A percentile compares a stretch with the other conserved stretches of the same genome.
These are phyloP conservation scores for Bombus difficillimus DNA, from an alignment of 1,140 invertebrate genomes.

Conservation along the genomic window DNA sequence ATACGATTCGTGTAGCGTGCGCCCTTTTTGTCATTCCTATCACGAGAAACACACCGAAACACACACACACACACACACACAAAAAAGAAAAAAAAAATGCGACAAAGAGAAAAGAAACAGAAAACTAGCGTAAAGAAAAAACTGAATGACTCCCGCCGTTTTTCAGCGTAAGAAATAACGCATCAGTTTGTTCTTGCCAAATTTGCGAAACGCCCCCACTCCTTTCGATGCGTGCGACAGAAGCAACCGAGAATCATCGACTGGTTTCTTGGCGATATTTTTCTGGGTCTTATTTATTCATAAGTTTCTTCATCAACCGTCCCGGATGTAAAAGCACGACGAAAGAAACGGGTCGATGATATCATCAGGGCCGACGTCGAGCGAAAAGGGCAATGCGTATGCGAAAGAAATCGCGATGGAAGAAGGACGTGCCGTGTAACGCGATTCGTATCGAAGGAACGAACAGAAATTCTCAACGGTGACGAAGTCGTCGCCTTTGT, in stretches of 20 bases:
- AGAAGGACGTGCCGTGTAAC: neutral
- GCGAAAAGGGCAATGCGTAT: neutral
- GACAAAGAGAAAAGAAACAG: neutral
- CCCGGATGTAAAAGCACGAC: constrained; percentile 28
- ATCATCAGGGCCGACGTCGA: neutral
- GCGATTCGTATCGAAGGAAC: neutral
- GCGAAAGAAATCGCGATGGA: constrained; percentile 1
- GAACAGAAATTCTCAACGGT: neutral
- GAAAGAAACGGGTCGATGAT: constrained; percentile 16
- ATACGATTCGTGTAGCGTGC: constrained; percentile 44
- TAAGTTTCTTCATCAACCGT: constrained; percentile 34
- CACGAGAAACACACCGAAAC: constrained; percentile 26
- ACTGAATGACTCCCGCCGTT: constrained; percentile 14
- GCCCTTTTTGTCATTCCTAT: constrained; percentile 51
- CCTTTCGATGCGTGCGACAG: neutral
- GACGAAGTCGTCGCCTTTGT: neutral
- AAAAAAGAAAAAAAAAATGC: neutral
- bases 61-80: neutral
- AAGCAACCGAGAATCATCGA: constrained; percentile 1
- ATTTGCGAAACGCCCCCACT: neutral
- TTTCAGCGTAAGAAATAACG: constrained; percentile 18
- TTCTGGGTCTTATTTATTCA: constrained; percentile 35
- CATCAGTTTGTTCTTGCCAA: constrained; percentile 37
- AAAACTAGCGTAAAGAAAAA: neutral
- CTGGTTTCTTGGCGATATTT: constrained; percentile 31